Evolutionary conservation across 2,797 vertebrate genomes (phyloP), one percentile per base, ranked within the genome.

Genomic region (Cercopithecus diana): DNA sequence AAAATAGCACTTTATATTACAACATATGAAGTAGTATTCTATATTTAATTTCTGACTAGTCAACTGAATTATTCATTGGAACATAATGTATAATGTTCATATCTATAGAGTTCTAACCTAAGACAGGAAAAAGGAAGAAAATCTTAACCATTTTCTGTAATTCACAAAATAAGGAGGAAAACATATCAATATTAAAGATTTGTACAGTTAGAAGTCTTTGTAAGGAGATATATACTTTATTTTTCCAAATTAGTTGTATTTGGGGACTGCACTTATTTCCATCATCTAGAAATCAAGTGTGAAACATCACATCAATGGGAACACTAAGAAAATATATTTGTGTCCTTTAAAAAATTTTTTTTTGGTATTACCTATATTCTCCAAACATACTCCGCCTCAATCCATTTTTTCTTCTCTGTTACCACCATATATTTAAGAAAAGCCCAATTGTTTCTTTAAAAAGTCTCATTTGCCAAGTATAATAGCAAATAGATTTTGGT

Each of bases 51-150:
- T 92, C 90, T 80, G 41, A 45, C 33, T 79, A 88, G 41, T 64
- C 64, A 95, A 87, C 30, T 89, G 55, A 95, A 93, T 82, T 64
- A 92, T 83, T 97, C 89, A 79, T 88, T 81, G 39, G 81, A 90
- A 81, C 36, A 84, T 52, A 94, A 94, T 58, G 30, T 82, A 79
- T 57, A 83, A 91, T 95, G 73, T 86, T 84, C 76, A 83, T 52
- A 77, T 83, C 50, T 64, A 81, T 7, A 3, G 48, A 73, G 48
- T 94, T 96, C 73, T 88, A 76, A 95, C 43, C 41, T 61, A 76
- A 87, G 75, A 45, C 22, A 92, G 33, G 64, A 83, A 91, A 89
- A 83, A 96, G 39, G 36, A 86, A 88, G 33, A 92, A 82, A 97
- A 95, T 82, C 39, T 96, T 93, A 85, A 88, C 9, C 30, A 79